Evolutionary conservation across 2,888 invertebrate species (phyloP).

Genomic region (Drosophila mulleri): DNA sequence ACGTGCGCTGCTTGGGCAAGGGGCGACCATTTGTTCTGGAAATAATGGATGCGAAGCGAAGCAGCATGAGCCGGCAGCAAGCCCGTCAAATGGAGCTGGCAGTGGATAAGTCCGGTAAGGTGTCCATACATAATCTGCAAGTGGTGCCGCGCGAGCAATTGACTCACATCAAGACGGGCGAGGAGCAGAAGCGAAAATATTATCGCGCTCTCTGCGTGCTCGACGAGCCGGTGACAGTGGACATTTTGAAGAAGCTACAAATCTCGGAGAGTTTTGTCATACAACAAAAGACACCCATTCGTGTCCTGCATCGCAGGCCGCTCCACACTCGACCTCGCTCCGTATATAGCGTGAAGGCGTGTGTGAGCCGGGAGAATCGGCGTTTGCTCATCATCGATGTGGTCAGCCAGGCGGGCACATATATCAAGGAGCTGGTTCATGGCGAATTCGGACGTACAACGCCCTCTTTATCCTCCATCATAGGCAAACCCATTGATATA

Average conservation of each 20-base stretch:
- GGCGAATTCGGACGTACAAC: constrained; percentile 96
- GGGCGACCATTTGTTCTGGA: constrained; percentile 98
- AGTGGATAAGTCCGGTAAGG: constrained; percentile 86
- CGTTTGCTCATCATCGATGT: constrained; percentile 88
- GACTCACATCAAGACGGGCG: constrained; percentile 91
- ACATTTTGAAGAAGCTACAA: constrained; percentile 86
- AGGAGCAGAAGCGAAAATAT: constrained; percentile 94
- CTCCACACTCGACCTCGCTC: constrained; percentile 89
- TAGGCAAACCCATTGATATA: constrained; percentile 92
- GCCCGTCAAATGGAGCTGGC: constrained; percentile 87
- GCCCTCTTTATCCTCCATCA: constrained; percentile 90
- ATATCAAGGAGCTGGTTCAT: constrained; percentile 98
- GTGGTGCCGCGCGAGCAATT: constrained; percentile 89
- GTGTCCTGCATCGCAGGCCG: constrained; percentile 95
- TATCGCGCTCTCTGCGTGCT: constrained; percentile 92
- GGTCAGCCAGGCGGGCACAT: constrained; percentile 96
- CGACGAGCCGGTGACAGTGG: constrained; percentile 85
- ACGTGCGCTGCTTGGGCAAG: constrained; percentile 95
- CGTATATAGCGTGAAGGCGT: constrained; percentile 89
- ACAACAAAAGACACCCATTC: constrained; percentile 93
- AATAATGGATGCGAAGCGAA: constrained; percentile 89
- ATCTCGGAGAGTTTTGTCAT: constrained; percentile 86
- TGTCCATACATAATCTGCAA: constrained; percentile 88
- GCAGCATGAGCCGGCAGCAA: constrained; percentile 86
- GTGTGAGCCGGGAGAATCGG: constrained; percentile 85